Base-by-base conservation (phyloP, 2,797 vertebrate genomes). In the Sylvilagus floridanus region DNA sequence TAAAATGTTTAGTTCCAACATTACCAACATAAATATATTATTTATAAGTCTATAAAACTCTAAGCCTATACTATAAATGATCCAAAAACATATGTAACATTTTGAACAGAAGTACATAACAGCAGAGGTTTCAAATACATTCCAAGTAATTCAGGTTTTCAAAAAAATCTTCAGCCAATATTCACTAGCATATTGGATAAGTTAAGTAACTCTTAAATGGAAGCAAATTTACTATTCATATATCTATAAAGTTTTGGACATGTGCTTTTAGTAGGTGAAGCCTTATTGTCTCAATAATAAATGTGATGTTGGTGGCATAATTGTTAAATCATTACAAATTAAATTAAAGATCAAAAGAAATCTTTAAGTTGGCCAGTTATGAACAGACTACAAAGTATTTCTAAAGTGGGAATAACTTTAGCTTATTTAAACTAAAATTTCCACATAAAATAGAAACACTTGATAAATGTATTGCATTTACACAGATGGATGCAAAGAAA, bases 61-160 rank as follows among this genome's bases (percentile, higher is more conserved):
- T 84, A 84, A 79, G 28, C 22, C 69, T 37, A 52, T 66, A 8
- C 22, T 73, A 37, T 62, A 66, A 95, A 91, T 86, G 35, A 84
- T 81, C 21, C 37, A 92, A 93, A 93, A 79, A 92, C 1, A 76
- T 69, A 88, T 57, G 30, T 47, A 93, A 85, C 37, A 83, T 68
- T 94, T 88, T 90, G 26, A 94, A 96, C 30, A 91, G 12, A 88
- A 90, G 17, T 93, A 87, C 12, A 16, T 73, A 88, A 88, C 9
- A 89, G 50, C 26, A 89, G 26, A 82, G 17, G 24, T 82, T 94
- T 95, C 72, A 91, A 95, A 94, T 66, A 93, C 52, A 89, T 85
- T 94, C 76, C 91, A 96, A 92, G 71, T 85, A 94, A 91, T 85
- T 79, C 76, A 89, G 62, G 42, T 32, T 90, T 94, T 95, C 52